phyloP scores from a whole-genome alignment of 1,140 invertebrate genomes.

The Eciton burchellii region DNA sequence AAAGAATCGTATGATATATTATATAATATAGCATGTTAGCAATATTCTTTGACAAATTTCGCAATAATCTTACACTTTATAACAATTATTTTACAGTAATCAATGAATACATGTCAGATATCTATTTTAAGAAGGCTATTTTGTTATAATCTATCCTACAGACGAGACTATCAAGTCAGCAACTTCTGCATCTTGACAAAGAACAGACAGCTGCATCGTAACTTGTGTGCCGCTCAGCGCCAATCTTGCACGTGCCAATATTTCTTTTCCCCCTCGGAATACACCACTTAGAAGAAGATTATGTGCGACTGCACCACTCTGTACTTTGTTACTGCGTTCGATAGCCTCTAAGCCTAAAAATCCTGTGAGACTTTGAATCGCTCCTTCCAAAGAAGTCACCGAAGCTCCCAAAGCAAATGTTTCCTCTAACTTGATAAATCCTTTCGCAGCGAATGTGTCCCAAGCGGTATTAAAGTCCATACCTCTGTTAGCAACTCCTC shows the following conservation, averaged over 20 bases:
- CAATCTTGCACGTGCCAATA: conserved; percentile 94
- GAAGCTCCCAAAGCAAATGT: conserved; percentile 93
- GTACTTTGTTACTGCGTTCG: conserved; percentile 94
- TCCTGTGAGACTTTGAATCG: conserved; percentile 94
- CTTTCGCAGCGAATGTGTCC: conserved; percentile 87
- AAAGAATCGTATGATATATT: conserved; percentile 21
- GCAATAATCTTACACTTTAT: conserved; percentile 27
- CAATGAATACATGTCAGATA: conserved; percentile 7
- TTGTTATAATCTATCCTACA: conserved; percentile 89
- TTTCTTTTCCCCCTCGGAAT: conserved; percentile 95
- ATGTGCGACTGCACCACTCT: conserved; percentile 93
- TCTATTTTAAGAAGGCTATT: conserved; percentile 4
- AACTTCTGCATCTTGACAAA: conserved; percentile 89
- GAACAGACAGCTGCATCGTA: conserved; percentile 90
- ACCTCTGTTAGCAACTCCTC: conserved; percentile 87
- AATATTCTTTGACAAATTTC: conserved; percentile 8
- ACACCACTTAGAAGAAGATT: conserved; percentile 93
- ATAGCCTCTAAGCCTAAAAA: conserved; percentile 96
- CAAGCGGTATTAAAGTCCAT: conserved; percentile 90
- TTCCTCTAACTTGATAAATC: conserved; percentile 93
- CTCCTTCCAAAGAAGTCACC: conserved; percentile 93
- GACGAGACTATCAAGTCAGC: conserved; percentile 95
- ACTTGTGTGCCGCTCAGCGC: conserved; percentile 92
- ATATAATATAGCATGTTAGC: conserved; percentile 27
- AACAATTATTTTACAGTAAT: conserved; percentile 42